Conservation (phyloP, 2,888 invertebrate species). For the Ophion slaviceki region DNA sequence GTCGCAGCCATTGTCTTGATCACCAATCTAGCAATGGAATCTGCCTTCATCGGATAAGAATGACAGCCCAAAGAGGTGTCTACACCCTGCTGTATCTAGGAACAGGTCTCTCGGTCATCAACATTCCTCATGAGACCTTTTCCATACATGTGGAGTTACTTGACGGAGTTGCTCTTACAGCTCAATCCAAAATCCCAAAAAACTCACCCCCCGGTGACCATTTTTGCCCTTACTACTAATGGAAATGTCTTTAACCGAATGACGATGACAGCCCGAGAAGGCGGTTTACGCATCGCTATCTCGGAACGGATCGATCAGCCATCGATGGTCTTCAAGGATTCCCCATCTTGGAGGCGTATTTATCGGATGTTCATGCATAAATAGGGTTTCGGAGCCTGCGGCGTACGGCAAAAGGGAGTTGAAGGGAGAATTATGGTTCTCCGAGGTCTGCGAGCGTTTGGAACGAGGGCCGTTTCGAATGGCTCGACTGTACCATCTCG, state of each 20-base stretch:
- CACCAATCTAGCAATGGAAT: too few relatives aligned
- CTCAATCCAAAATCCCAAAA: neutral
- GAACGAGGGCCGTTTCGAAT: slow-evolving; percentile 56
- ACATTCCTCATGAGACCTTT: neutral
- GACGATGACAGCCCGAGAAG: neutral
- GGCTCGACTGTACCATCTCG: slow-evolving; percentile 73
- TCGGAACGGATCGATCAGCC: neutral
- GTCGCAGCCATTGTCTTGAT: too few relatives aligned
- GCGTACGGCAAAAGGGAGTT: neutral
- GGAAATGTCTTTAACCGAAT: neutral
- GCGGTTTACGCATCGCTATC: neutral
- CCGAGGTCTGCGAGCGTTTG: neutral
- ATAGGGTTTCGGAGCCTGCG: neutral
- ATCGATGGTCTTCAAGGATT: neutral
- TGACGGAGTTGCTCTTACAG: neutral
- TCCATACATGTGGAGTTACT: neutral
- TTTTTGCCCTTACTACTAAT: neutral
- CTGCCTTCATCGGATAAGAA: too few relatives aligned
- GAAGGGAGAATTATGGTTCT: slow-evolving; percentile 53
- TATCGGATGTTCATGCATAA: slow-evolving; percentile 17
- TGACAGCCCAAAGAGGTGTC: neutral
- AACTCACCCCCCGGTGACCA: neutral
- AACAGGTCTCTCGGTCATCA: neutral
- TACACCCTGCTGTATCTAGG: neutral
- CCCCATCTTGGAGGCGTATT: neutral